Evolutionary conservation across 2,113 vertebrate genomes (phyloP).

Genomic region (Tachysurus vachellii): DNA sequence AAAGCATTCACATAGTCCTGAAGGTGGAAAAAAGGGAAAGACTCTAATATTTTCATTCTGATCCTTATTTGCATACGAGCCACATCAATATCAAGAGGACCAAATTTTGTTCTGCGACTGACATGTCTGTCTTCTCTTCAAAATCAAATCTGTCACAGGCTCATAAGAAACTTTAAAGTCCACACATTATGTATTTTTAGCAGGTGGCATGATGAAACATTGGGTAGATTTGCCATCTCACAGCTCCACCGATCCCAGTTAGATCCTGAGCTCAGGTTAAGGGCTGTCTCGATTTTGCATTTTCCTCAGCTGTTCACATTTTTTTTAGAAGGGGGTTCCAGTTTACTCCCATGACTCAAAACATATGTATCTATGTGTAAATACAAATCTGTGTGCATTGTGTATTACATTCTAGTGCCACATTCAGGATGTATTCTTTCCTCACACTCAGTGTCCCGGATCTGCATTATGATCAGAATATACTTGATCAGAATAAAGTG

Average conservation of each 20-base stretch:
- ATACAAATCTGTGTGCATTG: background rate
- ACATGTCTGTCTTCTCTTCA: background rate
- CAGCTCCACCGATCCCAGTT: background rate
- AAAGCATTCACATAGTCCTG: constrained; percentile 27
- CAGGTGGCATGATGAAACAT: background rate
- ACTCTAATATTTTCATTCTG: constrained; percentile 28
- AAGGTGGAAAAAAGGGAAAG: constrained; percentile 1
- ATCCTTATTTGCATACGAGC: constrained; percentile 37
- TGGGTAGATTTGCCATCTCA: background rate
- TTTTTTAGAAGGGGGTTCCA: background rate
- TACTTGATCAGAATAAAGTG: background rate
- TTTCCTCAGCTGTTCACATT: background rate
- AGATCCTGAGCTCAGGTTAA: background rate
- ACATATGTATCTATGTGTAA: no score
- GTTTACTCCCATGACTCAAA: background rate
- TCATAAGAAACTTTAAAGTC: background rate
- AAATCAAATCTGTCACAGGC: background rate
- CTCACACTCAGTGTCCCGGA: background rate
- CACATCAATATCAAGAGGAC: constrained; percentile 5
- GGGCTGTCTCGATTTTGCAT: background rate
- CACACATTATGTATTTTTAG: background rate
- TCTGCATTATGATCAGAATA: no score
- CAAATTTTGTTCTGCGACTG: background rate
- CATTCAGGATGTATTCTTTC: background rate
- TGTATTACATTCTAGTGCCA: no score